These are phyloP conservation scores for Calephelis perditalis DNA, from an alignment of 2,888 invertebrate species.

Conservation along the genomic window DNA sequence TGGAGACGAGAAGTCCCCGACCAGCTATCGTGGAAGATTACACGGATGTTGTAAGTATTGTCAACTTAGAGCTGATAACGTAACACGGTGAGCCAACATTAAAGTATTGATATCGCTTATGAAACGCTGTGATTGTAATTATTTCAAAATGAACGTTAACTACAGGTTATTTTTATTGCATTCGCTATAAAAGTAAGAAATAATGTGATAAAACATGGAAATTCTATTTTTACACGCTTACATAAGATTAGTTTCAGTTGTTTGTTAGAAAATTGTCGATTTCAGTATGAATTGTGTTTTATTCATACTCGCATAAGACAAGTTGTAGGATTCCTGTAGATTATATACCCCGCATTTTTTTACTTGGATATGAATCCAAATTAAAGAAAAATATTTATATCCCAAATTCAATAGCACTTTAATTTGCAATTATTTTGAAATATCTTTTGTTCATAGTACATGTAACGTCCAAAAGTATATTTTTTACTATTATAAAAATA, in stretches of 20 bases:
- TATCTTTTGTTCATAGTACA: too few relatives aligned
- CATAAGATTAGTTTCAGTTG: not conserved
- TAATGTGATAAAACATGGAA: constrained; percentile 5
- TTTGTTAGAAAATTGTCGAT: not conserved
- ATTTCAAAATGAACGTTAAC: constrained; percentile 7
- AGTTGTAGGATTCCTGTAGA: too few relatives aligned
- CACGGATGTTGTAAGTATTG: constrained; percentile 11
- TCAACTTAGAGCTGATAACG: constrained; percentile 12
- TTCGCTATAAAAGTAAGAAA: constrained; percentile 11
- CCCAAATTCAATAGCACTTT: too few relatives aligned
- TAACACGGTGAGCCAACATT: constrained; percentile 10
- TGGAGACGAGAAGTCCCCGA: not conserved
- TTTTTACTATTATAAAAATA: too few relatives aligned
- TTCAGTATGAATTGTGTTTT: too few relatives aligned
- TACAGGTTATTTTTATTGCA: constrained; percentile 5
- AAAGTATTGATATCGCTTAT: constrained; percentile 12
- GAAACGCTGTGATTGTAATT: constrained; percentile 9
- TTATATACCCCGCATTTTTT: too few relatives aligned
- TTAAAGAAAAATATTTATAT: too few relatives aligned
- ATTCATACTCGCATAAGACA: too few relatives aligned
- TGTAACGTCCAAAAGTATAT: too few relatives aligned
- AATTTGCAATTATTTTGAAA: too few relatives aligned
- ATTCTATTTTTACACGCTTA: constrained; percentile 9
- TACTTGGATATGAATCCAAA: too few relatives aligned
- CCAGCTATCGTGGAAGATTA: constrained; percentile 6